These are phyloP conservation scores for Sturnira hondurensis DNA, from an alignment of 2,113 vertebrate species.

Conservation along the genomic window DNA sequence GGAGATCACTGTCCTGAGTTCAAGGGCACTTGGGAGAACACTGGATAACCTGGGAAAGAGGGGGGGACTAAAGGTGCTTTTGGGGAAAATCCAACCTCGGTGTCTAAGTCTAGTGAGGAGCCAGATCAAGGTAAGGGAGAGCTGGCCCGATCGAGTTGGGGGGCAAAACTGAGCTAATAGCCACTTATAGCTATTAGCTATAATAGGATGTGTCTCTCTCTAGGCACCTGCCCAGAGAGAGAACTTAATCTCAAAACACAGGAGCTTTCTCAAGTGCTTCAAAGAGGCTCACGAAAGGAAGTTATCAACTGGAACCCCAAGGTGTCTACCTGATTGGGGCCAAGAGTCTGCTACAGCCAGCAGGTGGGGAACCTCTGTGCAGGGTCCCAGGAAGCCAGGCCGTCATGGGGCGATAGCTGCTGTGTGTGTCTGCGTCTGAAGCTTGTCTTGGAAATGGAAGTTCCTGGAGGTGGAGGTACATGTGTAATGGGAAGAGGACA, in stretches of 20 bases:
- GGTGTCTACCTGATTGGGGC: not conserved
- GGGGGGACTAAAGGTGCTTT: accelerated
- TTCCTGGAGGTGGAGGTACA: not conserved
- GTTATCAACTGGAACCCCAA: not conserved
- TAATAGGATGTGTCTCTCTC: too few relatives aligned
- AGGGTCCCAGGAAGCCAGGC: accelerated
- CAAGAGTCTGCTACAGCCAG: not conserved
- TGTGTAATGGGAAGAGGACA: not conserved
- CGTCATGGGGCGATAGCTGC: accelerated
- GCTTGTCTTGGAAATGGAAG: not conserved
- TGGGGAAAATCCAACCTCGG: not conserved
- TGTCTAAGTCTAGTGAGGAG: not conserved
- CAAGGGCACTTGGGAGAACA: not conserved
- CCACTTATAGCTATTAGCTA: conserved; percentile 51
- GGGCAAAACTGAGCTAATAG: conserved; percentile 25
- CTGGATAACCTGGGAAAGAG: not conserved
- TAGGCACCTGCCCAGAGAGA: not conserved
- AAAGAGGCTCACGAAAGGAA: not conserved
- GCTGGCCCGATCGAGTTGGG: not conserved
- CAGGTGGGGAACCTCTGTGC: accelerated
- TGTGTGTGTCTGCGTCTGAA: not conserved
- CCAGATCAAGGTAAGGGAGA: conserved; percentile 47
- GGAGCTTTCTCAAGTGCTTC: conserved; percentile 62
- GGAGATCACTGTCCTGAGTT: not conserved
- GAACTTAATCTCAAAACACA: conserved; percentile 63